Conservation (phyloP, 2,888 invertebrate genomes). For the Pachycephus smyrnensis region DNA sequence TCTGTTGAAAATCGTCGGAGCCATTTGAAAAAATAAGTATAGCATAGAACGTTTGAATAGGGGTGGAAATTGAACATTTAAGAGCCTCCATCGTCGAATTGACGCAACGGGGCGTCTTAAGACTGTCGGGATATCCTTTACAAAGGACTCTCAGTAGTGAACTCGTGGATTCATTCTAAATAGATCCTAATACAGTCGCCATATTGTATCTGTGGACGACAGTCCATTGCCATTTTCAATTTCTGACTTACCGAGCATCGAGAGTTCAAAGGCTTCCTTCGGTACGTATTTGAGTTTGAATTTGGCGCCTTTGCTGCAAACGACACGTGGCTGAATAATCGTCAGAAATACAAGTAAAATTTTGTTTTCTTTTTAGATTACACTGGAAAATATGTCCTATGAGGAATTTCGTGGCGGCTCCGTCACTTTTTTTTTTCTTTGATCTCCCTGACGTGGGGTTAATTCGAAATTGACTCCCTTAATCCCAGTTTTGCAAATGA, state of each 20-base stretch:
- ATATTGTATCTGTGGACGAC: not conserved
- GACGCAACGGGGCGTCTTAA: not conserved
- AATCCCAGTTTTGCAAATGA: not conserved
- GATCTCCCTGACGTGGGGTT: not conserved
- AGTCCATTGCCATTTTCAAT: conserved; percentile 2
- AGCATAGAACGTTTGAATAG: not conserved
- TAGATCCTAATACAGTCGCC: not conserved
- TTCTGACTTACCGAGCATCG: not conserved
- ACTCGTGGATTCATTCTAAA: not conserved
- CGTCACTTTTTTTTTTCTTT: not conserved
- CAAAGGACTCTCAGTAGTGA: not conserved
- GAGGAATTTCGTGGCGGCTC: not conserved
- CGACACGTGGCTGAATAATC: not conserved
- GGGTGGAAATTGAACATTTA: not conserved
- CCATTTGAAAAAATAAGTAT: not conserved
- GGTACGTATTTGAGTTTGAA: not conserved
- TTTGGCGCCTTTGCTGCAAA: not conserved
- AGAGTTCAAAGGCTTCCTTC: not conserved
- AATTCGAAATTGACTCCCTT: not conserved
- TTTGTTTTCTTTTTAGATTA: not conserved
- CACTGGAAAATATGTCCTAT: not conserved
- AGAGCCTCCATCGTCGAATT: not conserved
- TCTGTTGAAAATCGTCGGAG: not conserved
- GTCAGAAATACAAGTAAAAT: not conserved
- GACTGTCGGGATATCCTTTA: not conserved